A percentile compares a stretch with the other conserved stretches of the same genome.
Evolutionary conservation across 1,140 invertebrate genomes (phyloP).

Genomic region (Drosophila erecta): DNA sequence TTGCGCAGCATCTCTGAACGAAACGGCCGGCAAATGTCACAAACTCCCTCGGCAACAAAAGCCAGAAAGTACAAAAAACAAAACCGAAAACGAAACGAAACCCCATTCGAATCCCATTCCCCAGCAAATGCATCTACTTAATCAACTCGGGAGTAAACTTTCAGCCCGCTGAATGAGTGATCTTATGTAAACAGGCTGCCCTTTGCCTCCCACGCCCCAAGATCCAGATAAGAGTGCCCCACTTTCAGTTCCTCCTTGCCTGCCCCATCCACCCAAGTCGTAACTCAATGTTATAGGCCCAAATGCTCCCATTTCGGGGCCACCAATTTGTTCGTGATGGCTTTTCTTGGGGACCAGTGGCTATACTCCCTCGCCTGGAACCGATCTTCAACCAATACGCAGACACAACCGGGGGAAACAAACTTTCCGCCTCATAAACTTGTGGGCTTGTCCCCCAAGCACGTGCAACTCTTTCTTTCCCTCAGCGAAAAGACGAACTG

Average conservation of each 20-base stretch:
- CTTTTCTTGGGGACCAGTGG: slow-evolving; percentile 42
- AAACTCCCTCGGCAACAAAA: slow-evolving; percentile 42
- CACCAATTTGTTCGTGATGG: slow-evolving; percentile 59
- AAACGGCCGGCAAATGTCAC: slow-evolving; percentile 22
- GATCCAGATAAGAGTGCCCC: slow-evolving; percentile 47
- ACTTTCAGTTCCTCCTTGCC: slow-evolving; percentile 40
- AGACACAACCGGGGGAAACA: slow-evolving; percentile 5
- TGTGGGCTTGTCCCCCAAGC: slow-evolving; percentile 29
- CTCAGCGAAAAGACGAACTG: slow-evolving; percentile 48
- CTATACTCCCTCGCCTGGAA: slow-evolving; percentile 52
- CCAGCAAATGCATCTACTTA: slow-evolving; percentile 21
- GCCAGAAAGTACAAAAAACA: slow-evolving; percentile 26
- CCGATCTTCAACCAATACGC: slow-evolving; percentile 19
- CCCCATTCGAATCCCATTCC: slow-evolving; percentile 16
- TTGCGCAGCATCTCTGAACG: slow-evolving; percentile 35
- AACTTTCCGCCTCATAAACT: slow-evolving; percentile 77
- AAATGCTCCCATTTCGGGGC: slow-evolving; percentile 31
- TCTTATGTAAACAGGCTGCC: slow-evolving; percentile 49
- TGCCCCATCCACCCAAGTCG: slow-evolving; percentile 4
- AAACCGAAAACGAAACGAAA: slow-evolving; percentile 5
- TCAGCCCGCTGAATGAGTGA: slow-evolving; percentile 31
- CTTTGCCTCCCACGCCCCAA: slow-evolving; percentile 35
- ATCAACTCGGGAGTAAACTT: slow-evolving; percentile 30
- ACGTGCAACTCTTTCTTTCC: slow-evolving; percentile 75
- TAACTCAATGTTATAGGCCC: slow-evolving; percentile 45